Evolutionary conservation across 1,140 invertebrate genomes (phyloP).

Genomic region (Limonius californicus): DNA sequence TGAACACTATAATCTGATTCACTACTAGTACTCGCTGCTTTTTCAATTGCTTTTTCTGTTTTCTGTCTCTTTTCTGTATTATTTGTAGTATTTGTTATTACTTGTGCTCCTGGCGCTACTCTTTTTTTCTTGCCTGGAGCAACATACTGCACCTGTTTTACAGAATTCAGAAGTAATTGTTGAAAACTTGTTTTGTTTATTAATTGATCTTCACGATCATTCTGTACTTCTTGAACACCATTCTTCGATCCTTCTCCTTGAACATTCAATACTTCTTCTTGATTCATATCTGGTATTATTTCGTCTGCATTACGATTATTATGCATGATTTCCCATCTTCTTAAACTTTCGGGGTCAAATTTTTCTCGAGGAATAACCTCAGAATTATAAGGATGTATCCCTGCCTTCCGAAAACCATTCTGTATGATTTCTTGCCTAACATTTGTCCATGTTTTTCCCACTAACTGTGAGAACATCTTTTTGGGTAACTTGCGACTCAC

Average conservation of each 20-base stretch:
- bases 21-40: too few species aligned
- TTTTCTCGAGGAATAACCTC: neutral
- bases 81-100: too few species aligned
- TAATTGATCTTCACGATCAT: neutral
- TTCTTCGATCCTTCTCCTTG: neutral
- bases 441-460: neutral
- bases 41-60: too few species aligned
- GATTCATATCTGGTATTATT: neutral
- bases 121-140: too few species aligned
- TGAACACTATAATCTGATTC: too few species aligned
- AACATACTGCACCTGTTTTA: too few species aligned
- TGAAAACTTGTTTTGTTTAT: too few species aligned
- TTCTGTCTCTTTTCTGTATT: too few species aligned
- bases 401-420: conserved; percentile 4
- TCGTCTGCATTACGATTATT: neutral
- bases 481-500: neutral
- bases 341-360: neutral
- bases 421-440: neutral
- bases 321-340: too few species aligned
- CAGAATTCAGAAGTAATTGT: too few species aligned
- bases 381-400: conserved; percentile 1
- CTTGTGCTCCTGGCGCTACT: too few species aligned
- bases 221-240: neutral
- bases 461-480: neutral
- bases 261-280: neutral